These are phyloP conservation scores for Drosophila algonquin DNA, from an alignment of 2,888 invertebrate species.

Conservation along the genomic window DNA sequence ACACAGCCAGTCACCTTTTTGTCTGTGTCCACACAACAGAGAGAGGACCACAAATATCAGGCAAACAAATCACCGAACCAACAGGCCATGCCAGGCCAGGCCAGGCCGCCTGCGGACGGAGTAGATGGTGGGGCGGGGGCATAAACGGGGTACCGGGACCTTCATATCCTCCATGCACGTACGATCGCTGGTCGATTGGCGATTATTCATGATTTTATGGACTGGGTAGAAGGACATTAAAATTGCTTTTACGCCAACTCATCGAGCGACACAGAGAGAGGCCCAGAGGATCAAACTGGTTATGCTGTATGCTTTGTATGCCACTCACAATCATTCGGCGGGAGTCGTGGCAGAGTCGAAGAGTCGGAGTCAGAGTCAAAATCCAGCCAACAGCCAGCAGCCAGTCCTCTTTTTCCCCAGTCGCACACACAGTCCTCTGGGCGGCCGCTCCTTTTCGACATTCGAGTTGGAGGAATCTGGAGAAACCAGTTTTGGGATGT, in stretches of 20 bases:
- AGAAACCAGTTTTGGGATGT: conserved; percentile 56
- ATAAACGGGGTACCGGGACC: conserved; percentile 17
- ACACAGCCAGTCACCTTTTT: conserved; percentile 1
- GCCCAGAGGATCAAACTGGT: conserved; percentile 73
- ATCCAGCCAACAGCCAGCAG: conserved; percentile 11
- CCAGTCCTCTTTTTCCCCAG: conserved; percentile 23
- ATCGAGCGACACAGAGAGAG: conserved; percentile 32
- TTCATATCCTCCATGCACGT: conserved; percentile 61
- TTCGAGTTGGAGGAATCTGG: conserved; percentile 56
- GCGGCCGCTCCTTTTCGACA: conserved; percentile 57
- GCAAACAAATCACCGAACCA: conserved; percentile 62
- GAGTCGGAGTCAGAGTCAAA: conserved; percentile 18
- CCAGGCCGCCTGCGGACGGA: not conserved
- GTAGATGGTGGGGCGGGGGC: not conserved
- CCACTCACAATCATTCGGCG: conserved; percentile 62
- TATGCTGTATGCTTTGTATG: conserved; percentile 66
- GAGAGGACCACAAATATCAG: conserved; percentile 6
- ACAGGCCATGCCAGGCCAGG: not conserved
- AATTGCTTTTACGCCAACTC: conserved; percentile 79
- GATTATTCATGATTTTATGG: conserved; percentile 79
- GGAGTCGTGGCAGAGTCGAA: conserved; percentile 1
- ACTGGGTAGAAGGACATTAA: conserved; percentile 77
- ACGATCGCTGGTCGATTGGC: conserved; percentile 39
- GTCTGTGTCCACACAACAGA: not conserved
- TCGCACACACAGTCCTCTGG: conserved; percentile 4